These are phyloP conservation scores for Apamea monoglypha DNA, from an alignment of 2,888 invertebrate species.

Conservation along the genomic window DNA sequence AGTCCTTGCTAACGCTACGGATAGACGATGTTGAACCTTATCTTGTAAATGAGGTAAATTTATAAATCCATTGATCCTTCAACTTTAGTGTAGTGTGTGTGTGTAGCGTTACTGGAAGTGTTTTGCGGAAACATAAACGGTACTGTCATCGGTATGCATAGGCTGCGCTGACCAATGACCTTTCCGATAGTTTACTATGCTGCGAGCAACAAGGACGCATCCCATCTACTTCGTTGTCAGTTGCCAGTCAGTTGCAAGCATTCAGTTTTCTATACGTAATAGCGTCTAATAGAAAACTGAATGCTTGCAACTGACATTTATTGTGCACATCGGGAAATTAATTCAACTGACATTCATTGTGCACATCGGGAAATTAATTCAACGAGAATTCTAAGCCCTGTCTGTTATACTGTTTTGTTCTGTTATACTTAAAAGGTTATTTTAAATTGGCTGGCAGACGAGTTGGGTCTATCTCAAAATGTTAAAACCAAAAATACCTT, in stretches of 20 bases:
- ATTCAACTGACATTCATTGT: no score
- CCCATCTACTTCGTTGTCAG: conserved; percentile 27
- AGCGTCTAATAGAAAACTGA: conserved; percentile 16
- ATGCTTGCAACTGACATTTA: conserved; percentile 14
- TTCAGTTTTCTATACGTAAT: no score
- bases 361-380: conserved; percentile 2
- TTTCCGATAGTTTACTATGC: conserved; percentile 67
- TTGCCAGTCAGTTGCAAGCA: no score
- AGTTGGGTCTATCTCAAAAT: not conserved
- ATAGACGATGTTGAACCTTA: not conserved
- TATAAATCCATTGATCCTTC: not conserved
- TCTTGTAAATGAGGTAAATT: not conserved
- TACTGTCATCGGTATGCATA: conserved; percentile 68
- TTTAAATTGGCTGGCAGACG: not conserved
- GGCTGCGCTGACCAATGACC: conserved; percentile 64
- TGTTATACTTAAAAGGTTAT: not conserved
- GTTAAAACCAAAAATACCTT: not conserved
- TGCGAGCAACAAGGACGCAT: conserved; percentile 58
- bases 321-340: not conserved
- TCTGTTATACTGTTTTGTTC: not conserved
- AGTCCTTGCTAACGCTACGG: not conserved
- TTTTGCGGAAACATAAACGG: conserved; percentile 66
- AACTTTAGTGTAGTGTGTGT: not conserved
- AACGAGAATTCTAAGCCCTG: not conserved
- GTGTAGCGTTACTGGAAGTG: conserved; percentile 51